phyloP scores from a whole-genome alignment of 2,888 invertebrate genomes.

The Ormia ochracea region DNA sequence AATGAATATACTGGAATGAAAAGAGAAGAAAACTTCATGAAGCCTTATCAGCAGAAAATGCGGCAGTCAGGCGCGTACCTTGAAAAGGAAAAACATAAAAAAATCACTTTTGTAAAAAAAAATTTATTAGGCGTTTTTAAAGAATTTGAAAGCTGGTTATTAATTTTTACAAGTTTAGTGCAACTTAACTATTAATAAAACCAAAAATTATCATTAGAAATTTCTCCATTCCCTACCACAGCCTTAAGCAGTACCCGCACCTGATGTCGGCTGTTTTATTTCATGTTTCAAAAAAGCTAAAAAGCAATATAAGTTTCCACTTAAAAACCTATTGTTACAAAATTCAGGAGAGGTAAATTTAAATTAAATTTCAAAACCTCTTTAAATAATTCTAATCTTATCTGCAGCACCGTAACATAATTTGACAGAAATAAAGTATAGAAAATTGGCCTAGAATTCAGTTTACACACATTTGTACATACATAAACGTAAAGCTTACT shows the following conservation, averaged over 20 bases:
- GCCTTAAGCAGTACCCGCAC: too few species aligned
- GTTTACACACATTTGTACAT: too few species aligned
- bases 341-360: neutral
- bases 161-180: too few species aligned
- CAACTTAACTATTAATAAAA: too few species aligned
- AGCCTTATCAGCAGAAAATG: constrained; percentile 51
- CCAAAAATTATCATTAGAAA: too few species aligned
- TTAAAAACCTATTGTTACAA: constrained; percentile 1
- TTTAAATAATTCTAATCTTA: constrained; percentile 39
- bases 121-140: too few species aligned
- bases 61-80: constrained; percentile 32
- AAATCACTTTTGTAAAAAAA: too few species aligned
- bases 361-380: constrained; percentile 5
- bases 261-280: constrained; percentile 26
- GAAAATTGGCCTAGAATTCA: constrained; percentile 7
- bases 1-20: constrained; percentile 6
- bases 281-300: neutral
- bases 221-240: too few species aligned
- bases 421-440: constrained; percentile 34
- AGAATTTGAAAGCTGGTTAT: too few species aligned
- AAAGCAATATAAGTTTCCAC: neutral
- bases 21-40: constrained; percentile 17
- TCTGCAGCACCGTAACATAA: constrained; percentile 28
- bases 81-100: neutral
- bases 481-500: too few species aligned